Base-by-base conservation (phyloP, 2,797 vertebrate species). In the Miopithecus talapoin region DNA sequence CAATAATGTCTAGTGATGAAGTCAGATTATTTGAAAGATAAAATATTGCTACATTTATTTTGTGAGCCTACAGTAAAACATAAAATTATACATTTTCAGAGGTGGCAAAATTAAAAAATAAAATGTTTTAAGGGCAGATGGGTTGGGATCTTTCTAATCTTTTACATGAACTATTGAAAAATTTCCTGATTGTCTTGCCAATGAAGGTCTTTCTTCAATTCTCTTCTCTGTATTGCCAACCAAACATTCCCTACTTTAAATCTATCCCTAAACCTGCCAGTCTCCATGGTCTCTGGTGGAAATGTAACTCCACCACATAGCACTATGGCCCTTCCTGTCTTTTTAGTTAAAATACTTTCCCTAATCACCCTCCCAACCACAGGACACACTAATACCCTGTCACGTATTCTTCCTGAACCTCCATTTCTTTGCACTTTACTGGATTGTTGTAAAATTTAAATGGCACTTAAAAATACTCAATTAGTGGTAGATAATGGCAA, bases 371-470 rank as follows among this genome's bases (percentile, higher is more conserved):
- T 39, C 11, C 64, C 36, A 91, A 72, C 16, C 85, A 74, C 2
- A 70, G 81, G 5, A 39, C 33, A 87, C 48, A 70, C 41, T 70
- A 68, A 57, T 74, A 48, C 22, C 41, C 13, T 21, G 13, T 36
- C 22, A 79, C 39, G 39, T 50, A 84, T 4, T 75, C 19, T 93
- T 95, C 19, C 43, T 76, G 26, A 91, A 28, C 36, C 8, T 85
- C 6, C 8, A 39, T 88, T 88, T 46, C 46, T 81, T 85, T 85
- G 53, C 72, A 41, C 46, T 22, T 43, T 85, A 68, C 53, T 57
- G 39, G 79, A 83, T 48, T 96, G 68, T 83, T 83, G 70, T 53
- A 85, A 95, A 57, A 88, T 46, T 75, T 93, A 85, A 59, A 55
- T 61, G 33, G 26, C 4, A 28, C 41, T 68, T 83, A 41, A 85